A percentile compares a stretch with the other conserved stretches of the same genome.
Conservation (phyloP, 2,888 invertebrate species). For the Saturnia pavonia region DNA sequence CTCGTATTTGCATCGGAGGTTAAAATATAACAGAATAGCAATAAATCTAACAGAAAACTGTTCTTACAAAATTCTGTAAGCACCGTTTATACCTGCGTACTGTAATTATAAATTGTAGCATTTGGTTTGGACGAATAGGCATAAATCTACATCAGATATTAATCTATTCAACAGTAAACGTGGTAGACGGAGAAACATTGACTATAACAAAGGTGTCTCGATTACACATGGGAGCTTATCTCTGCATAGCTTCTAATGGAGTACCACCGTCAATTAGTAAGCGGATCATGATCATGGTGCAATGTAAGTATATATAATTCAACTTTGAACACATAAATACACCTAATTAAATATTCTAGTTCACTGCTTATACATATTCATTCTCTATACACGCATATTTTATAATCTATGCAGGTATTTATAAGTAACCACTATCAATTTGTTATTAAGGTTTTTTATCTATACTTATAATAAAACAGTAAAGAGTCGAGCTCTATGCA, state of each 20-base stretch:
- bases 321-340: not conserved
- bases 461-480: too few relatives aligned
- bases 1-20: too few relatives aligned
- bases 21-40: not conserved
- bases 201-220: conserved; percentile 94
- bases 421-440: too few relatives aligned
- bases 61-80: not conserved
- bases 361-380: not conserved
- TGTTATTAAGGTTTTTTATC: too few relatives aligned
- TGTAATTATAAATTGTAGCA: not conserved
- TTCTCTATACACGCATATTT: too few relatives aligned
- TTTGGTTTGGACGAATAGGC: not conserved
- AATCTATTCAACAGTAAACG: conserved; percentile 84
- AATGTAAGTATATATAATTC: conserved; percentile 84
- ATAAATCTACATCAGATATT: not conserved
- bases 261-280: conserved; percentile 95
- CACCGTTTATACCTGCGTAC: not conserved
- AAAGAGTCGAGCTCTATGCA: too few relatives aligned
- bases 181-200: conserved; percentile 92
- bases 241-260: conserved; percentile 96
- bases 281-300: conserved; percentile 90
- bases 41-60: not conserved
- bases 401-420: too few relatives aligned
- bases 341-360: not conserved
- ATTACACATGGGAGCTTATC: conserved; percentile 95